phyloP scores from a whole-genome alignment of 2,797 vertebrate genomes.

The Linurgus olivaceus region DNA sequence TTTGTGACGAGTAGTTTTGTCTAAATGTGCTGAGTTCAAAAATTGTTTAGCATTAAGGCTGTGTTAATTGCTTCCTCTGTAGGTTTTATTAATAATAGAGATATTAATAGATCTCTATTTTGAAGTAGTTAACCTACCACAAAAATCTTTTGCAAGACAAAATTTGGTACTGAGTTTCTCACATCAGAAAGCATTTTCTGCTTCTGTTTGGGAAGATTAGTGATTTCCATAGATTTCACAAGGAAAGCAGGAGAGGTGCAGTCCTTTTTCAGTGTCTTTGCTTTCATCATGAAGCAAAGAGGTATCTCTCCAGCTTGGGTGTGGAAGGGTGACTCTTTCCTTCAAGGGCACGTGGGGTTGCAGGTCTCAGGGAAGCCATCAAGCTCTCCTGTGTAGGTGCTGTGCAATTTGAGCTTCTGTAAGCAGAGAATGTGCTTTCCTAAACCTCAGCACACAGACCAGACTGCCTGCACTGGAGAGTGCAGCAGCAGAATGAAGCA shows the following conservation, averaged over 20 bases:
- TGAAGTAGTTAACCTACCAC: neutral
- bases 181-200: neutral
- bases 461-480: neutral
- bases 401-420: neutral
- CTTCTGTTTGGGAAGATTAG: neutral
- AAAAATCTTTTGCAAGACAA: neutral
- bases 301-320: neutral
- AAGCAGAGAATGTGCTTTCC: neutral
- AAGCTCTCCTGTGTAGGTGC: neutral
- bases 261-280: neutral
- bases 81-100: neutral
- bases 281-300: neutral
- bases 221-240: neutral
- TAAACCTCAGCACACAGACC: neutral
- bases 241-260: neutral
- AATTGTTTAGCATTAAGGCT: conserved; percentile 16
- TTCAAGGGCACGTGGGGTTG: neutral
- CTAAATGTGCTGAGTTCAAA: conserved; percentile 38
- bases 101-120: neutral
- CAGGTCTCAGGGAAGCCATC: neutral
- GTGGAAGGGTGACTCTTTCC: neutral
- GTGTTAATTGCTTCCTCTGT: conserved; percentile 17
- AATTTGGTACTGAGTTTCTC: neutral
- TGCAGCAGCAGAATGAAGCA: neutral
- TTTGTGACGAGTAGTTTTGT: conserved; percentile 32